phyloP scores from a whole-genome alignment of 2,888 invertebrate genomes.

The Synergus laeviventris region DNA sequence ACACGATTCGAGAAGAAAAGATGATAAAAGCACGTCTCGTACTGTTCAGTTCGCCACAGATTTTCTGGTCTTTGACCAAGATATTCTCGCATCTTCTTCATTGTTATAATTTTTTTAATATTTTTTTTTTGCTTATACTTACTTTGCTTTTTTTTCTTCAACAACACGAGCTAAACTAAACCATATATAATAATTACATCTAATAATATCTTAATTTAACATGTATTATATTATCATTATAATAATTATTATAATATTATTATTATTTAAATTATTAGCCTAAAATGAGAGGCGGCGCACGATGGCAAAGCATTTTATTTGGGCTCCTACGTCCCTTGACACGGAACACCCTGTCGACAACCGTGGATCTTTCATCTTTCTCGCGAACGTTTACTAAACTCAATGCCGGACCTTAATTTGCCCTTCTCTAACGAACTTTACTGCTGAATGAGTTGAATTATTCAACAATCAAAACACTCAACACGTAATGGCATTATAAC shows the following conservation, averaged over 20 bases:
- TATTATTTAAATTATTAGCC: conserved; percentile 75
- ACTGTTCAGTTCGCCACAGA: conserved; percentile 67
- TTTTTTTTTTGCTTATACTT: conserved; percentile 53
- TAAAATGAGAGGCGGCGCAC: conserved; percentile 76
- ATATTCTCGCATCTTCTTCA: conserved; percentile 47
- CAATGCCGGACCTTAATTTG: not conserved
- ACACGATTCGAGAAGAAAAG: not conserved
- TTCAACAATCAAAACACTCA: not conserved
- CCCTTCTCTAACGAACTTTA: not conserved
- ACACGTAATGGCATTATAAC: not conserved
- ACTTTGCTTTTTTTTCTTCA: conserved; percentile 69
- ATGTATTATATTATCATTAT: conserved; percentile 74
- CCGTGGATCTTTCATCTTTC: conserved; percentile 61
- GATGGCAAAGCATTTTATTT: conserved; percentile 74
- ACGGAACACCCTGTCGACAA: conserved; percentile 75
- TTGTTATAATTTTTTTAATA: conserved; percentile 46
- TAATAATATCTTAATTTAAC: conserved; percentile 76
- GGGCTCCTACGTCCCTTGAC: conserved; percentile 73
- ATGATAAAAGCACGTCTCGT: conserved; percentile 47
- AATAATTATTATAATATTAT: conserved; percentile 65
- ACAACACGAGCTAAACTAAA: conserved; percentile 76
- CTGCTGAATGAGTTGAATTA: not conserved
- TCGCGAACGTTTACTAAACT: conserved; percentile 43
- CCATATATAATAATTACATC: conserved; percentile 76
- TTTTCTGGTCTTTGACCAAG: conserved; percentile 69